These are phyloP conservation scores for Erebia aethiops DNA, from an alignment of 2,888 invertebrate genomes.

Conservation along the genomic window DNA sequence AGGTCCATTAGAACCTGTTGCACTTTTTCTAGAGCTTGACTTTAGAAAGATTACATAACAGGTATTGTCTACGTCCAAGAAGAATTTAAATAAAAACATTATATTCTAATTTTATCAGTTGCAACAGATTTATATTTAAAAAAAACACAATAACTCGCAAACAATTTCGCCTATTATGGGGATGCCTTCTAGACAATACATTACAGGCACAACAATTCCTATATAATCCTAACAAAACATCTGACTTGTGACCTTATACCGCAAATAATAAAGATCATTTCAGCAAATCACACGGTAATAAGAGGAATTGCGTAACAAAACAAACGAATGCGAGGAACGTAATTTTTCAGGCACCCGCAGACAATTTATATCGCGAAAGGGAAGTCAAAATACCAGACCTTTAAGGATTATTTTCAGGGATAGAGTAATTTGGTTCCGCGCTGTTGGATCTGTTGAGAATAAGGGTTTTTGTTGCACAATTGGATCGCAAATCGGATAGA, in stretches of 20 bases:
- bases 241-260: constrained; percentile 21
- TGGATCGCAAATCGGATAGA: constrained; percentile 17
- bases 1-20: too few relatives aligned
- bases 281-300: constrained; percentile 18
- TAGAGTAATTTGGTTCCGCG: constrained; percentile 37
- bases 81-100: too few relatives aligned
- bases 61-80: too few relatives aligned
- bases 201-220: constrained; percentile 34
- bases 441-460: constrained; percentile 28
- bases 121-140: too few relatives aligned
- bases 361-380: constrained; percentile 56
- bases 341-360: constrained; percentile 63
- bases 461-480: constrained; percentile 25
- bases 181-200: constrained; percentile 28
- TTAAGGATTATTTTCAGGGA: constrained; percentile 38
- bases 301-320: constrained; percentile 46
- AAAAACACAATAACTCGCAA: constrained; percentile 2
- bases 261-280: constrained; percentile 20
- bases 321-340: constrained; percentile 51
- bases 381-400: constrained; percentile 48
- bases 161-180: constrained; percentile 21
- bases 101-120: too few relatives aligned
- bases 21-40: too few relatives aligned
- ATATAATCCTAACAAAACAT: constrained; percentile 6
- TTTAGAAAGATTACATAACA: too few relatives aligned